Conservation (phyloP, 2,797 vertebrate genomes). For the Xenentodon cancila region DNA sequence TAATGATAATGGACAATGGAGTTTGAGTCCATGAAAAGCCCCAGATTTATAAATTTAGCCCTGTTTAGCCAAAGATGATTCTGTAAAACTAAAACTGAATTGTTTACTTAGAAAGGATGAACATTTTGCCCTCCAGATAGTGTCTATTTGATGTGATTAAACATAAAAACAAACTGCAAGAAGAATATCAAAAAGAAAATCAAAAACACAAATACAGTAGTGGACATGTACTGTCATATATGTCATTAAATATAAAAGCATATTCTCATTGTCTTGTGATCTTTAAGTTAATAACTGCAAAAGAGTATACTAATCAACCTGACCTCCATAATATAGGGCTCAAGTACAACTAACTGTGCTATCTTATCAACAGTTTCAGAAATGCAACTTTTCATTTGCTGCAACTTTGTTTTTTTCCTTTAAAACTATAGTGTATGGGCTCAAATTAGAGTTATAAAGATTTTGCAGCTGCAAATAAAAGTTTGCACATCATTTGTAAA, state of each 20-base stretch:
- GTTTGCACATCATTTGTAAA: too few species aligned
- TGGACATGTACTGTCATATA: too few species aligned
- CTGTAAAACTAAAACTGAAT: background rate
- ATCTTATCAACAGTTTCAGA: too few species aligned
- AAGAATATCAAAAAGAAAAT: too few species aligned
- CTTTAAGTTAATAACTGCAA: constrained; percentile 1
- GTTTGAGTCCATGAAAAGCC: background rate
- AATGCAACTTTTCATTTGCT: too few species aligned
- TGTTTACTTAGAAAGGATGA: background rate
- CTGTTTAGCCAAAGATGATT: constrained; percentile 4
- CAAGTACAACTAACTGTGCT: too few species aligned
- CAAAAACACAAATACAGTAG: background rate
- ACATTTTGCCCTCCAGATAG: background rate
- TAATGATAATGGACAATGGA: background rate
- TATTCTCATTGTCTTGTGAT: background rate
- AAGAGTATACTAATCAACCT: too few species aligned
- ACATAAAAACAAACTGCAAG: background rate
- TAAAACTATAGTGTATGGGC: too few species aligned
- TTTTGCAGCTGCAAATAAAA: too few species aligned
- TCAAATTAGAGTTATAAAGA: too few species aligned
- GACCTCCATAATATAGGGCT: too few species aligned
- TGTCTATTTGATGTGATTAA: background rate
- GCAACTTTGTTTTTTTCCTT: constrained; percentile 15
- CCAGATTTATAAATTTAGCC: background rate
- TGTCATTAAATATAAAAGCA: background rate